Conservation (phyloP, 2,888 invertebrate genomes). For the Deilephila porcellus region DNA sequence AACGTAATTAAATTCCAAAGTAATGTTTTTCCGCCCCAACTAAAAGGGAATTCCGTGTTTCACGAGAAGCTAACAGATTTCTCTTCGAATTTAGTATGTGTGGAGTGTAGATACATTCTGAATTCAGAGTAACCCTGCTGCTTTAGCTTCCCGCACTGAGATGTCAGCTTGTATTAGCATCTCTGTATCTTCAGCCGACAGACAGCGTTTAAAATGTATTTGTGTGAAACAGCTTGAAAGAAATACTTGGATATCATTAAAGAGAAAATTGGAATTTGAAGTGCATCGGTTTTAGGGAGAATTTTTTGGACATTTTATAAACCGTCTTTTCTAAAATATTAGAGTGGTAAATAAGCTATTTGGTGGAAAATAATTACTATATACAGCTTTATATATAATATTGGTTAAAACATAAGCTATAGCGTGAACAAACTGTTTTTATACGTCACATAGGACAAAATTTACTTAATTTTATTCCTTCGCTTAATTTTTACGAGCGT, state of each 20-base stretch:
- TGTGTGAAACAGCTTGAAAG: not conserved
- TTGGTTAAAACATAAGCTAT: not conserved
- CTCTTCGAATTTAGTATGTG: not conserved
- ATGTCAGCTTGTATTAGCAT: constrained; percentile 7
- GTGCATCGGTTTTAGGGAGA: too few relatives aligned
- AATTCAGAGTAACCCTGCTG: not conserved
- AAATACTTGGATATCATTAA: not conserved
- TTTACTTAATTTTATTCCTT: not conserved
- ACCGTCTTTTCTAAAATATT: too few relatives aligned
- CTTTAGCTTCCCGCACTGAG: not conserved
- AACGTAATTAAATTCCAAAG: not conserved
- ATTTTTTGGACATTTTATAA: too few relatives aligned
- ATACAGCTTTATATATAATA: too few relatives aligned
- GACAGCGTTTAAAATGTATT: not conserved
- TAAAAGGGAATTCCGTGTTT: not conserved
- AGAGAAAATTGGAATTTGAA: too few relatives aligned
- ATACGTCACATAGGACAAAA: not conserved
- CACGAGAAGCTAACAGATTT: not conserved
- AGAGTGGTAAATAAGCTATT: too few relatives aligned
- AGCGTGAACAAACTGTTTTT: not conserved
- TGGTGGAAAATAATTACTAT: too few relatives aligned
- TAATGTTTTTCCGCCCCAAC: not conserved
- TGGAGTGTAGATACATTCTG: not conserved
- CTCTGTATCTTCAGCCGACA: not conserved
- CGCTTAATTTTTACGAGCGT: constrained; percentile 20